Conservation (phyloP, 92 coral and sea anemone genomes). For the Siderastrea radians region DNA sequence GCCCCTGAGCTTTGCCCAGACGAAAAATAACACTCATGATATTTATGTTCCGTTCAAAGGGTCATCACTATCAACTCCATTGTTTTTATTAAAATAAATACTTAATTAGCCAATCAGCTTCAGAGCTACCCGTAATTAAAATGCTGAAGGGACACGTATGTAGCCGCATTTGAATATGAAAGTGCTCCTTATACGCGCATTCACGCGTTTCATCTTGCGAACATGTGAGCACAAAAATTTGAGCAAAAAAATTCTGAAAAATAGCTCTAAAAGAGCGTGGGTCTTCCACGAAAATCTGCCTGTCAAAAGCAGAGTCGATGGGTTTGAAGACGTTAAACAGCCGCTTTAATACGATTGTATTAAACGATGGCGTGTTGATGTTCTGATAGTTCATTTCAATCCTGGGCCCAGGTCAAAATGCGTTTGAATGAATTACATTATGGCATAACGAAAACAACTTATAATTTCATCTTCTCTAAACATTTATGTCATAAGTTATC, state of each 20-base stretch:
- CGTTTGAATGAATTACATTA: no score
- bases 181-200: background rate
- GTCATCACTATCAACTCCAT: slow-evolving; percentile 2
- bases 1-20: background rate
- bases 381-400: no score
- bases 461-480: no score
- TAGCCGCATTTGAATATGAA: background rate
- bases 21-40: slow-evolving; percentile 4
- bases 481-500: no score
- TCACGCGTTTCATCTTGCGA: background rate
- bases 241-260: background rate
- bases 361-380: no score
- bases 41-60: slow-evolving; percentile 8
- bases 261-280: no score
- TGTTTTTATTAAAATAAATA: slow-evolving; percentile 16
- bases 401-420: no score
- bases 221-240: background rate
- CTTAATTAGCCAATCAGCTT: slow-evolving; percentile 37
- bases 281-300: no score
- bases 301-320: no score
- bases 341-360: no score
- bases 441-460: no score
- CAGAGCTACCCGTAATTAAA: background rate
- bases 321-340: no score
- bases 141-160: slow-evolving; percentile 1